Percentiles rank a stretch among this genome's conserved stretches.
Conservation (phyloP, 1,140 invertebrate genomes). For the Melipona quadrifasciata region DNA sequence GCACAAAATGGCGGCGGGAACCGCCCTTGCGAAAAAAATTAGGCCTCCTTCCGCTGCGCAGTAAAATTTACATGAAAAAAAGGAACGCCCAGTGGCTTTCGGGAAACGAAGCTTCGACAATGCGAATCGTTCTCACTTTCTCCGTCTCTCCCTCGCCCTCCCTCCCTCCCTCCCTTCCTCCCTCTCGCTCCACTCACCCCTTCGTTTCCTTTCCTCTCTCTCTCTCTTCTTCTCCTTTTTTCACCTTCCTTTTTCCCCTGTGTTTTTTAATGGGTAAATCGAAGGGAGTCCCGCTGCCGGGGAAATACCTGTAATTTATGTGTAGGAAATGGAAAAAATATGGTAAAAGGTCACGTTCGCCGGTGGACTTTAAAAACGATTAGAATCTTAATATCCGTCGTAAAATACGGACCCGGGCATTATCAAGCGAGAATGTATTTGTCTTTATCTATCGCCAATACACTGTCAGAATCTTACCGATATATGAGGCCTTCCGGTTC, state of each 20-base stretch:
- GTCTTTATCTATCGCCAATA: slow-evolving; percentile 25
- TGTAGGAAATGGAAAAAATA: slow-evolving; percentile 63
- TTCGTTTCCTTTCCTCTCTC: not conserved
- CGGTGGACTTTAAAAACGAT: slow-evolving; percentile 54
- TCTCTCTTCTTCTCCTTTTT: slow-evolving; percentile 1
- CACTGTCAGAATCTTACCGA: slow-evolving; percentile 3
- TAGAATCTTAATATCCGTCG: slow-evolving; percentile 53
- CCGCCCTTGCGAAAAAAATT: slow-evolving; percentile 76
- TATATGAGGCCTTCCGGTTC: not conserved
- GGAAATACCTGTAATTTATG: slow-evolving; percentile 68
- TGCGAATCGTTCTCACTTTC: slow-evolving; percentile 38
- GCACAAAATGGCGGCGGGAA: slow-evolving; percentile 77
- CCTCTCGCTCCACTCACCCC: not conserved
- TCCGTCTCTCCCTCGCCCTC: not conserved
- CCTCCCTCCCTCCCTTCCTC: not conserved
- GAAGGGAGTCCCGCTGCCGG: slow-evolving; percentile 56
- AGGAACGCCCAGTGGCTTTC: slow-evolving; percentile 65
- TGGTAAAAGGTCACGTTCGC: slow-evolving; percentile 45
- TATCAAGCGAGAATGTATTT: slow-evolving; percentile 43
- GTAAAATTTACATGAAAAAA: slow-evolving; percentile 75
- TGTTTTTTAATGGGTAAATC: slow-evolving; percentile 66
- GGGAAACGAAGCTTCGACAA: slow-evolving; percentile 68
- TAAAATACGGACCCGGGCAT: slow-evolving; percentile 39
- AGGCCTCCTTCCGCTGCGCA: slow-evolving; percentile 71
- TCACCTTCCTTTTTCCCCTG: not conserved